Evolutionary conservation across 2,113 vertebrate species (phyloP), one percentile per base, ranked within the genome.

Genomic region (Scomber japonicus): DNA sequence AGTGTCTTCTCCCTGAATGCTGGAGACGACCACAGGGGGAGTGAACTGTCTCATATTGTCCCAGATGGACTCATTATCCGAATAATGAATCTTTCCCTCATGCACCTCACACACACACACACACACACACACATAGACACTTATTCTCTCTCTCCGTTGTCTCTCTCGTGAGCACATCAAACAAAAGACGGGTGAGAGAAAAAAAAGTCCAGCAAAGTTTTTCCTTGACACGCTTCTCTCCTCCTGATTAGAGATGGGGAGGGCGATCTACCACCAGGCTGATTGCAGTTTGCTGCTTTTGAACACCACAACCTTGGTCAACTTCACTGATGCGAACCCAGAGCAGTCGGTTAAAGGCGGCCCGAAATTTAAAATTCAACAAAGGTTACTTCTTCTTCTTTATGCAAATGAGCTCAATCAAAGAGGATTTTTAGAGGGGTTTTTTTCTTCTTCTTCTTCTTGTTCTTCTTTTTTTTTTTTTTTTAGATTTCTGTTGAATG

Each of bases 11-110:
- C 71, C 68, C 71, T 13, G 70, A 85, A 83, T 65, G 57, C 76
- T 64, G 68, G 69, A 91, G 80, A 83, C 21, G 4, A 88, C 74
- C 90, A 89, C 82, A 19, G 65, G 82, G 88, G 83, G 81, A 74
- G 75, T 83, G 84, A 89, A 86, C 91, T 80, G 85, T 89, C 82
- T 89, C 81, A 71, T 84, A 84, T 57, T 75, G 81, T 91, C 92
- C 92, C 89, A 80, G 87, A 84, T 61, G 88, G 87, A 89, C 88
- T 91, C 89, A 90, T 93, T 93, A 92, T 88, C 82, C 46, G 30
- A 82, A 78, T 83, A 88, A 88, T 79, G 71, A 82, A 77, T 84
- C 72, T 86, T 66, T 78, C 76, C 31, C 84, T 54, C 60, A 50
- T 80, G 61, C 74, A 21, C 14, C 75, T 14, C 45, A n/a, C 53